Evolutionary conservation across 2,797 vertebrate genomes (phyloP).

Genomic region (Coccyzus lansbergi): DNA sequence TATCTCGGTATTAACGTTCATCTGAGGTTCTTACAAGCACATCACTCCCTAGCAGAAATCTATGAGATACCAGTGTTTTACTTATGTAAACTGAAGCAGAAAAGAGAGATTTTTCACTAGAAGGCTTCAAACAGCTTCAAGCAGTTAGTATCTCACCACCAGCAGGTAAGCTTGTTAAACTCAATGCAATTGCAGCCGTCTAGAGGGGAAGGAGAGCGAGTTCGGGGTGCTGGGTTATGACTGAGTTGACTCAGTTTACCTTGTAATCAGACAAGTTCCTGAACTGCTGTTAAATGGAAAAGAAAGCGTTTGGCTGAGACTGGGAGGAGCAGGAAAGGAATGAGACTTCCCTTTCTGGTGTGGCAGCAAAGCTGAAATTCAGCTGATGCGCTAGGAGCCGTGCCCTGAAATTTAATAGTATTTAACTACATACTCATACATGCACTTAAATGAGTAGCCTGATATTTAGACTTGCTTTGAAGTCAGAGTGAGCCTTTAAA

Average conservation of each 20-base stretch:
- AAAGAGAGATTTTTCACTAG: not conserved
- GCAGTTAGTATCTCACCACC: not conserved
- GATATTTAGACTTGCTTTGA: conserved; percentile 36
- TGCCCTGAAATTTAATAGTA: conserved; percentile 18
- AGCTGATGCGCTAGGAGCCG: not conserved
- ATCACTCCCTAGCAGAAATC: not conserved
- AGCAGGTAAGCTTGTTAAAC: not conserved
- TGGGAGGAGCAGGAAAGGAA: conserved; percentile 17
- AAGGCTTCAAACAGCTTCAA: not conserved
- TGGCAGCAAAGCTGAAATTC: conserved; percentile 4
- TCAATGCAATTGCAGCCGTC: not conserved
- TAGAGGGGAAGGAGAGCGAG: not conserved
- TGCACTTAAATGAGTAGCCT: not conserved
- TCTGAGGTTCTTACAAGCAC: not conserved
- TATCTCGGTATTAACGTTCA: not conserved
- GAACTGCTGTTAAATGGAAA: not conserved
- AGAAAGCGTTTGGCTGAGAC: not conserved
- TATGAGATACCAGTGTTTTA: not conserved
- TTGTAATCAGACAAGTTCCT: not conserved
- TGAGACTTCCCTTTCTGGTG: not conserved
- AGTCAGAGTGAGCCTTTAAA: not conserved
- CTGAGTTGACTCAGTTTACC: not conserved
- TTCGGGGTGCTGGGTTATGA: not conserved
- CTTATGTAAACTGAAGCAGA: not conserved
- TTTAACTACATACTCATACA: conserved; percentile 7